Conservation (phyloP, 2,888 invertebrate genomes). For the Caenorhabditis zanzibari region DNA sequence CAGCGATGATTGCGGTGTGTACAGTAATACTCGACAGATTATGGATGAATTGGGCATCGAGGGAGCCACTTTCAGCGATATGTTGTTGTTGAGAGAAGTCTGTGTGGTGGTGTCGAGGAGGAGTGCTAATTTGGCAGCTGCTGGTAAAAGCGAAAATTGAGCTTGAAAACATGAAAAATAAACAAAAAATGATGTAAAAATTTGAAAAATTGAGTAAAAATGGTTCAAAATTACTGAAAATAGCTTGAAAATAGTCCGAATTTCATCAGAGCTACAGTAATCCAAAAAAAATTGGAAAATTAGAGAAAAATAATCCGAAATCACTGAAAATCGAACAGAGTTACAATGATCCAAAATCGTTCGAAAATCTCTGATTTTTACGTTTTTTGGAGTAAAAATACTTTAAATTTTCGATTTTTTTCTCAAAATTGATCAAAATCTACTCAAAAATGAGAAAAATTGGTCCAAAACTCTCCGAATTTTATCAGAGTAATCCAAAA, state of each 20-base stretch:
- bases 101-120: slow-evolving; percentile 94
- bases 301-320: too few relatives aligned
- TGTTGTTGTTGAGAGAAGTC: slow-evolving; percentile 89
- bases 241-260: not conserved
- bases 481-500: too few relatives aligned
- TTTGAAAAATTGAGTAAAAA: not conserved
- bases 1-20: slow-evolving; percentile 82
- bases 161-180: not conserved
- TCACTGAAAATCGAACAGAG: not conserved
- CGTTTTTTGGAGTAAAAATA: too few relatives aligned
- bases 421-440: not conserved
- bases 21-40: slow-evolving; percentile 89
- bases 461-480: not conserved
- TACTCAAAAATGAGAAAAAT: not conserved
- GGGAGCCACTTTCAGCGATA: slow-evolving; percentile 85
- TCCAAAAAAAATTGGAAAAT: too few relatives aligned
- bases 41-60: slow-evolving; percentile 91
- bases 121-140: slow-evolving; percentile 94
- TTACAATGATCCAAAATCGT: not conserved
- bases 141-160: slow-evolving; percentile 85
- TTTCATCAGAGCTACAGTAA: not conserved
- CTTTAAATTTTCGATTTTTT: not conserved
- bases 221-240: not conserved
- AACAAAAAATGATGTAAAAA: not conserved
- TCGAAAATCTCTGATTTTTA: not conserved